phyloP scores from a whole-genome alignment of 2,888 invertebrate genomes.

The Amaurobius ferox region DNA sequence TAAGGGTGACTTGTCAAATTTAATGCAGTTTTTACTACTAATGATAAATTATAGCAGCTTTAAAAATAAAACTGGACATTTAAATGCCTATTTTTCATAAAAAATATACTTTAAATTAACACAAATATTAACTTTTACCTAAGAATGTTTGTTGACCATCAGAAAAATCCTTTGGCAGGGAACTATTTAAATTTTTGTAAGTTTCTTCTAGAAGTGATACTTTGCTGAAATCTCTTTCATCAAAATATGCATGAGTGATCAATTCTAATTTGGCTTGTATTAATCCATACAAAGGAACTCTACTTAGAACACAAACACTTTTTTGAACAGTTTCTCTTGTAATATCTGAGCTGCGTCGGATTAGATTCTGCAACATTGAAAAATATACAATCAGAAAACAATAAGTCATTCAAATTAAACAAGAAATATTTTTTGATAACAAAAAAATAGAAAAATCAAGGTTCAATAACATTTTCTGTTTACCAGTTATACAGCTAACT shows the following conservation, averaged over 20 bases:
- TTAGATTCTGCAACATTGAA: conserved; percentile 86
- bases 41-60: too few species aligned
- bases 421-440: too few species aligned
- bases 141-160: conserved; percentile 82
- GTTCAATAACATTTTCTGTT: too few species aligned
- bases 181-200: conserved; percentile 92
- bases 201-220: conserved; percentile 93
- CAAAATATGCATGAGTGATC: conserved; percentile 97
- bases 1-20: too few species aligned
- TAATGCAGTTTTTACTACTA: too few species aligned
- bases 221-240: conserved; percentile 94
- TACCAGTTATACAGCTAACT: too few species aligned
- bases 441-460: too few species aligned
- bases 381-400: too few species aligned
- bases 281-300: conserved; percentile 93
- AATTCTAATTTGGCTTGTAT: conserved; percentile 95
- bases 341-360: conserved; percentile 94
- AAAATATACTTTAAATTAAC: too few species aligned
- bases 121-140: conserved; percentile 79
- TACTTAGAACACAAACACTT: conserved; percentile 95
- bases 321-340: conserved; percentile 98
- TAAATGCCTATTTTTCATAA: too few species aligned
- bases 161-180: conserved; percentile 81
- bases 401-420: too few species aligned
- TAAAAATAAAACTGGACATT: too few species aligned